Conservation (phyloP, 2,888 invertebrate genomes). For the Cistogaster globosa region DNA sequence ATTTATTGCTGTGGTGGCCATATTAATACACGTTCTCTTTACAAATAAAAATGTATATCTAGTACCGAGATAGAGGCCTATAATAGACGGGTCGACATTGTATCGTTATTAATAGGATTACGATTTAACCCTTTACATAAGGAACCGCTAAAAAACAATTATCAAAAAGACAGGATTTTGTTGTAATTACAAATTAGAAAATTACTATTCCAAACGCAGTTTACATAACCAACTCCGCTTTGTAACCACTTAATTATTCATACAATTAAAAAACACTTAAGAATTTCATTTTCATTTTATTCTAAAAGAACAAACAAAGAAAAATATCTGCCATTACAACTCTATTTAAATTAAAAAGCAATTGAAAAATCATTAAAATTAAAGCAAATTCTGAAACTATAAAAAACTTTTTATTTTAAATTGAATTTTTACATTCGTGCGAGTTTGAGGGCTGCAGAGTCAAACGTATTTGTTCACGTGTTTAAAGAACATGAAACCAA, state of each 20-base stretch:
- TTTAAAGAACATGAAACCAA: constrained; percentile 20
- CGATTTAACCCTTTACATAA: too few species aligned
- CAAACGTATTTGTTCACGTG: constrained; percentile 13
- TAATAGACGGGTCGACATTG: too few species aligned
- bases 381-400: constrained; percentile 34
- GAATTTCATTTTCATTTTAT: neutral
- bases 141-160: too few species aligned
- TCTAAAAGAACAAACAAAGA: neutral
- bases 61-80: too few species aligned
- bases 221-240: neutral
- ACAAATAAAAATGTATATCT: too few species aligned
- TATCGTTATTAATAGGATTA: too few species aligned
- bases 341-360: constrained; percentile 28
- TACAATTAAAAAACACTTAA: neutral
- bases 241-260: constrained; percentile 23
- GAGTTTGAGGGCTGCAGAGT: neutral
- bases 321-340: neutral
- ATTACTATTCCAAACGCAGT: neutral
- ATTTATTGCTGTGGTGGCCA: too few species aligned
- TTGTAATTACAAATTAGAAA: too few species aligned
- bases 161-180: too few species aligned
- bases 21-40: too few species aligned
- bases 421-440: constrained; percentile 51
- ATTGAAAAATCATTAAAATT: constrained; percentile 60
- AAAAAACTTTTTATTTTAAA: constrained; percentile 45